Conservation (phyloP, 2,113 vertebrate genomes). For the Cyphotilapia sp. region DNA sequence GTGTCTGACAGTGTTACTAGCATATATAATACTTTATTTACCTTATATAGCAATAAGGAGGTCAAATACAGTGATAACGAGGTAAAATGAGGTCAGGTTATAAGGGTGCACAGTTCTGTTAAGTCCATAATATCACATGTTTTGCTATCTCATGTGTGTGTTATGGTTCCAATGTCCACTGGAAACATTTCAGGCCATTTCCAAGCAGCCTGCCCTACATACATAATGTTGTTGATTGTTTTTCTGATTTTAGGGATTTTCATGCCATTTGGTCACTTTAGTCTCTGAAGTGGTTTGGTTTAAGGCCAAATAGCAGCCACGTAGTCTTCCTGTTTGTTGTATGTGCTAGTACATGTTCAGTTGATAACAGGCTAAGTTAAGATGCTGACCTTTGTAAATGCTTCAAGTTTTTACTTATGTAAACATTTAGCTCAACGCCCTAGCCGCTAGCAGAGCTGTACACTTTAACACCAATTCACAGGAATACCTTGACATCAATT, state of each 20-base stretch:
- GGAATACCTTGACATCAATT: neutral
- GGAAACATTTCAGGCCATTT: neutral
- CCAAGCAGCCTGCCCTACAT: neutral
- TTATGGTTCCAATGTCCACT: neutral
- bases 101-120: neutral
- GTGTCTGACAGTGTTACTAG: neutral
- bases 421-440: neutral
- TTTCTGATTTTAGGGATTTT: neutral
- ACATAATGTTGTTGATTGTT: neutral
- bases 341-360: neutral
- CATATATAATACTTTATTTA: neutral
- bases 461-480: neutral
- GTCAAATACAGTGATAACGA: fast-evolving
- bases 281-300: neutral
- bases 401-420: neutral
- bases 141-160: neutral
- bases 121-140: neutral
- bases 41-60: neutral
- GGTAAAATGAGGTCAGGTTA: neutral
- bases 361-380: neutral
- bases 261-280: neutral
- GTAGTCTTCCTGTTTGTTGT: neutral
- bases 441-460: neutral
- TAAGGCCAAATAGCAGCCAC: neutral
- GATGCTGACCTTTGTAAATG: neutral